phyloP scores from a whole-genome alignment of 1,140 invertebrate genomes.

The Papilio polyxenes region DNA sequence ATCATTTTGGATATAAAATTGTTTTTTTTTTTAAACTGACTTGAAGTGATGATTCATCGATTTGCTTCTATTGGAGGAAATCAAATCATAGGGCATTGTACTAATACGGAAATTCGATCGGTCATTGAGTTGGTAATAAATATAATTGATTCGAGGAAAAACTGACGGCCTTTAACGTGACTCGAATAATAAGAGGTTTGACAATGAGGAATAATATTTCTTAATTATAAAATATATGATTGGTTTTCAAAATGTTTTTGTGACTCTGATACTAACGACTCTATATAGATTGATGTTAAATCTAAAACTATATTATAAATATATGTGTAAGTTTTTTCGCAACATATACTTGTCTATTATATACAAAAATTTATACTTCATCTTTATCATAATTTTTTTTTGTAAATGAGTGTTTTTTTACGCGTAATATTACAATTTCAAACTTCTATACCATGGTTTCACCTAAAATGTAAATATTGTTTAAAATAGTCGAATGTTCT shows the following conservation, averaged over 20 bases:
- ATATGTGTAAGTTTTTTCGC: not conserved
- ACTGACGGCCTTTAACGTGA: slow-evolving; percentile 26
- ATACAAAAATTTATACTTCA: too few relatives aligned
- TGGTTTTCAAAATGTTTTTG: slow-evolving; percentile 3
- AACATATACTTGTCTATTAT: too few relatives aligned
- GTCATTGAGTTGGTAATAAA: slow-evolving; percentile 28
- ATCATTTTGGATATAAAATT: not conserved
- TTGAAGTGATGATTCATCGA: not conserved
- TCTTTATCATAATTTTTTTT: not conserved
- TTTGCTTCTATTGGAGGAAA: not conserved
- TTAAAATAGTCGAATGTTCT: not conserved
- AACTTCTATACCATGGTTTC: too few relatives aligned
- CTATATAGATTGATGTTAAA: not conserved
- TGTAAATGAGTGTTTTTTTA: too few relatives aligned
- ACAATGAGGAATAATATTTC: slow-evolving; percentile 1
- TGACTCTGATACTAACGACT: not conserved
- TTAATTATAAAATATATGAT: not conserved
- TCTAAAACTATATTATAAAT: not conserved
- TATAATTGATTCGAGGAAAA: slow-evolving; percentile 26
- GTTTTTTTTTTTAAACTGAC: not conserved
- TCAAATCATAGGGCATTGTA: slow-evolving; percentile 9
- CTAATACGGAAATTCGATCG: slow-evolving; percentile 33
- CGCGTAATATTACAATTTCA: too few relatives aligned
- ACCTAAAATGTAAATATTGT: too few relatives aligned
- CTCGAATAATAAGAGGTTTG: slow-evolving; percentile 7